Base-by-base conservation (phyloP, 2,888 invertebrate genomes). In the Tuberolachnus salignus region DNA sequence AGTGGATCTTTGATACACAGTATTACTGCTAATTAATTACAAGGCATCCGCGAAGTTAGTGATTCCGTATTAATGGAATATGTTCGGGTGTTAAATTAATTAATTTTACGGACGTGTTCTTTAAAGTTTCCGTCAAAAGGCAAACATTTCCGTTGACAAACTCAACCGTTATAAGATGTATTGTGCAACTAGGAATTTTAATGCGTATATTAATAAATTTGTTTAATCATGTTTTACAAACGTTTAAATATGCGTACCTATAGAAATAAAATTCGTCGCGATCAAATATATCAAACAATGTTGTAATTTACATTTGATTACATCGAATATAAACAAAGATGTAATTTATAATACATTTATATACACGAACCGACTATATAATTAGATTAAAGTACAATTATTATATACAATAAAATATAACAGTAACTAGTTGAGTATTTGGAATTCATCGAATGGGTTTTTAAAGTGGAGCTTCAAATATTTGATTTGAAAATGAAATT, bases 11-110 rank as follows among this genome's bases (percentile, higher is more conserved):
- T 72, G 49, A 51, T 61, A 61, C 34, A 61, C 34, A 34, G 34
- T 61, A 72, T 61, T 34, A 42, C 34, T 34, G 34, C 72, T 72
- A 49, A 72, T 72, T 72, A 61, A 72, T 72, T 72, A 46, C 26
- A 34, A 49, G 46, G 72, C 49, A 72, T 49, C 34, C 34, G 1
- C 14, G 34, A 61, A 26, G 72, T 72, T 34, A 51, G 49, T 49
- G 49, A 51, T 72, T 61, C 34, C 49, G 61, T 61, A 61, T 49
- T 59, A 72, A 70, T 6, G 10, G 16, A 51, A 61, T 59, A 61
- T 26, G 46, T 23, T 21, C 8, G 59, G 19, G 19, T 23, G 59
- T 72, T 72, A 59, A 49, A 59, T 72, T 61, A 72, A 72, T 72
- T 61, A 51, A 51, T 51, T 51, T 51, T 34, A 1, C 19, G 49